Percentiles rank a stretch among this genome's conserved stretches.
phyloP scores from a whole-genome alignment of 2,797 vertebrate genomes.

The Pseudocheirus occidentalis region DNA sequence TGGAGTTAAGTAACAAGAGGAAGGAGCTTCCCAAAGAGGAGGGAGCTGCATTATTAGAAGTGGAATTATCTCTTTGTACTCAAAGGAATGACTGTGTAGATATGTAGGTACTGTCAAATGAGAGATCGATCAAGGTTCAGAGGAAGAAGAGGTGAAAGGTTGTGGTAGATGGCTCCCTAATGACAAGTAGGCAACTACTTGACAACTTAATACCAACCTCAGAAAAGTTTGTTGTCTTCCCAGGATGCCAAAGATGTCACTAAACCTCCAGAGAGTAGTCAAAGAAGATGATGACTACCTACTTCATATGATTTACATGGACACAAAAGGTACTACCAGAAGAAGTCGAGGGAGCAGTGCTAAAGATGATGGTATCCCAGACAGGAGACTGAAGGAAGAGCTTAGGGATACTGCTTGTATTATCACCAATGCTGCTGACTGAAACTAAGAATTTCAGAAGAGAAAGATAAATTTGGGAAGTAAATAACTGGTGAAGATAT shows the following conservation, averaged over 20 bases:
- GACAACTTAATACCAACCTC: background rate
- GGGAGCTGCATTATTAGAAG: background rate
- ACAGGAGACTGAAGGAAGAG: background rate
- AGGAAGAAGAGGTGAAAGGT: background rate
- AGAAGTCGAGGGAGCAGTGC: background rate
- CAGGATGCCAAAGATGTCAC: background rate
- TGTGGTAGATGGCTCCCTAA: background rate
- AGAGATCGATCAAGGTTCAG: background rate
- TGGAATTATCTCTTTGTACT: background rate
- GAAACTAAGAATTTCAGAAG: background rate
- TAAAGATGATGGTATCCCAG: background rate
- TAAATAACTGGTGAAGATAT: background rate
- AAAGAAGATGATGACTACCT: background rate
- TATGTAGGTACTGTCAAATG: background rate
- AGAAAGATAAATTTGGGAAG: background rate
- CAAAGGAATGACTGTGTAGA: background rate
- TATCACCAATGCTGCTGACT: background rate
- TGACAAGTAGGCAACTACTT: background rate
- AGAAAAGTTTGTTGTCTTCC: background rate
- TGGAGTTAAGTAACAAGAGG: background rate
- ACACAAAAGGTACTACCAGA: background rate
- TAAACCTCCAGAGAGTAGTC: background rate
- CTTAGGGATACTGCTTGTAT: background rate
- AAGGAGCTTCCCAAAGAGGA: background rate
- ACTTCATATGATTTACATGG: background rate